Evolutionary conservation across 2,797 vertebrate genomes (phyloP).

Genomic region (Myripristis murdjan): DNA sequence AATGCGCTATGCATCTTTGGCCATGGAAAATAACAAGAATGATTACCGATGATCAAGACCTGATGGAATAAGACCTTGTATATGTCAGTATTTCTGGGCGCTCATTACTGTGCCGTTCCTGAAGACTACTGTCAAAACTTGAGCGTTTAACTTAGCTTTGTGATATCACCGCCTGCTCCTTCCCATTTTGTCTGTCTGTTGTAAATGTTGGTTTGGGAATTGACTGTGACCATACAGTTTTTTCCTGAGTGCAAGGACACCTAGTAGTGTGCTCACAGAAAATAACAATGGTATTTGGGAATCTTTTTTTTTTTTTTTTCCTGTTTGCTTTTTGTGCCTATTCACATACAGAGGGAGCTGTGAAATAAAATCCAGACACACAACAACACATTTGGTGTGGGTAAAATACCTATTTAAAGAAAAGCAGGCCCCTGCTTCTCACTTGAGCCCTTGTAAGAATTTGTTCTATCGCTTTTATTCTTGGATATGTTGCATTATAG

Average conservation of each 20-base stretch:
- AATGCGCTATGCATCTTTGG: slow-evolving; percentile 35
- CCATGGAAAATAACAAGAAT: slow-evolving; percentile 41
- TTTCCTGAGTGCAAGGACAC: slow-evolving; percentile 8
- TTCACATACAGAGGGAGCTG: slow-evolving; percentile 36
- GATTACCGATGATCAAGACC: slow-evolving; percentile 47
- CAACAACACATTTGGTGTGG: slow-evolving; percentile 50
- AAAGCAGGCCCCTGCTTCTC: slow-evolving; percentile 1
- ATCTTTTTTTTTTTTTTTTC: slow-evolving; percentile 8
- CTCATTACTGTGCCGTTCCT: not conserved
- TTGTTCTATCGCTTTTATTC: not conserved
- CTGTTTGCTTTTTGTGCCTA: not conserved
- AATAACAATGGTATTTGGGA: slow-evolving; percentile 9
- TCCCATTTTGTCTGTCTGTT: too few species aligned
- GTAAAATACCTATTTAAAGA: slow-evolving; percentile 36
- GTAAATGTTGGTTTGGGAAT: too few species aligned
- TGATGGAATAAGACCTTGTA: not conserved
- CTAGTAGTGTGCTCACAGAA: not conserved
- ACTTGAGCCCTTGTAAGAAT: slow-evolving; percentile 1
- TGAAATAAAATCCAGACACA: slow-evolving; percentile 48
- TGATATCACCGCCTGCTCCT: too few species aligned
- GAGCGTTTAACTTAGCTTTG: too few species aligned
- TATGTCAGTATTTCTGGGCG: not conserved
- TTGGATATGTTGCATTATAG: not conserved
- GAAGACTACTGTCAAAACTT: not conserved
- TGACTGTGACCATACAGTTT: not conserved